Conservation (phyloP, 2,113 vertebrate species). For the Apaloderma vittatum region DNA sequence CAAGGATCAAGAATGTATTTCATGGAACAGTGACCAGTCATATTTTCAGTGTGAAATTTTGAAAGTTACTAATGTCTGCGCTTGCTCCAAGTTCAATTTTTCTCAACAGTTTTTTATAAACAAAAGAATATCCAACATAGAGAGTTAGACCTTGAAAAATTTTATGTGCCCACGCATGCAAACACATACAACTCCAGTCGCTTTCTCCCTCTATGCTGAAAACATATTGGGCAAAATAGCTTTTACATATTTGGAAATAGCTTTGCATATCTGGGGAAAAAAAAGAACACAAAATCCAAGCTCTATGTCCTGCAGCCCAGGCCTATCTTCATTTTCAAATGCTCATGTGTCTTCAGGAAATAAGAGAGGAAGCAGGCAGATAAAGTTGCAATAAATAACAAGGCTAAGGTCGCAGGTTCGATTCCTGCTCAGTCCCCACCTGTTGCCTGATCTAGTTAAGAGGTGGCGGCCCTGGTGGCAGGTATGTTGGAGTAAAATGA, state of each 20-base stretch:
- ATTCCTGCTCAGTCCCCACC: too few species aligned
- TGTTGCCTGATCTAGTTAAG: too few species aligned
- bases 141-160: not conserved
- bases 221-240: not conserved
- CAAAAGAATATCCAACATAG: not conserved
- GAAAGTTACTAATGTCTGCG: rapidly evolving
- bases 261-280: not conserved
- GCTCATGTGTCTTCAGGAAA: not conserved
- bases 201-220: not conserved
- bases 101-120: not conserved
- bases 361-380: not conserved
- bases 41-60: not conserved
- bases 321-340: not conserved
- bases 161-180: not conserved
- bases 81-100: not conserved
- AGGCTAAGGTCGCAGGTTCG: too few species aligned
- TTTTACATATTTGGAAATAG: not conserved
- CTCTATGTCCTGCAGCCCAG: not conserved
- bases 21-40: not conserved
- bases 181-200: rapidly evolving
- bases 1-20: not conserved
- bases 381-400: not conserved
- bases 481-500: too few species aligned
- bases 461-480: too few species aligned
- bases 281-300: not conserved